Evolutionary conservation across 2,113 vertebrate genomes (phyloP).

Genomic region (Paedocypris sp.): DNA sequence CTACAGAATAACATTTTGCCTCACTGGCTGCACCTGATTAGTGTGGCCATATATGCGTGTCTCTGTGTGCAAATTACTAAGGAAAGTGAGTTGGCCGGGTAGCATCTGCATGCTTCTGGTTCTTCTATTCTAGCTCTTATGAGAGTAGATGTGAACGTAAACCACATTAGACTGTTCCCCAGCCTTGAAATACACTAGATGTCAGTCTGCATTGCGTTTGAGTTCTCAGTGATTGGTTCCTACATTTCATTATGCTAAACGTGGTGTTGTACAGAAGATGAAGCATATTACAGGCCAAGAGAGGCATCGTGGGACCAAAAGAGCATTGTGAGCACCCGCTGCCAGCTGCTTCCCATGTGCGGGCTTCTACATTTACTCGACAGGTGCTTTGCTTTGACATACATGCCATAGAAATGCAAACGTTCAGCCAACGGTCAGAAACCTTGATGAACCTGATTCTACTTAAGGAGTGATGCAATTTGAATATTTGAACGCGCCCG

Average conservation of each 20-base stretch:
- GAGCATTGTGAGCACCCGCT: conserved; percentile 33
- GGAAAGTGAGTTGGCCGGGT: conserved; percentile 31
- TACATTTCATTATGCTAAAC: conserved; percentile 61
- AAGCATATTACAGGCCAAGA: conserved; percentile 29
- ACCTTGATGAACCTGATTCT: no score
- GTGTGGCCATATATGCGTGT: conserved; percentile 12
- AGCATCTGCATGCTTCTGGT: conserved; percentile 48
- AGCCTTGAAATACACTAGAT: conserved; percentile 46
- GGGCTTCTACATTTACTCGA: conserved; percentile 49
- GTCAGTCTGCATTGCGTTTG: conserved; percentile 50
- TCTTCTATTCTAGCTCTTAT: conserved; percentile 43
- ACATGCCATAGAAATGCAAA: neutral
- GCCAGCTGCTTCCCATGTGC: conserved; percentile 43
- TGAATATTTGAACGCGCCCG: no score
- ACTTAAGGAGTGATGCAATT: no score
- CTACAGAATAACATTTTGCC: neutral
- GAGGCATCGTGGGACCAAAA: conserved; percentile 34
- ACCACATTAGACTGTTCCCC: conserved; percentile 48
- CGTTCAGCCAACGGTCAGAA: no score
- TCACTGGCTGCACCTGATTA: conserved; percentile 1
- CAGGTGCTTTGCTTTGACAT: conserved; percentile 16
- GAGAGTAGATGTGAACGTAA: conserved; percentile 50
- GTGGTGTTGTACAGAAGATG: conserved; percentile 40
- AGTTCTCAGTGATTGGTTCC: conserved; percentile 52
- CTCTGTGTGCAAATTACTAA: conserved; percentile 25